phyloP scores from a whole-genome alignment of 2,888 invertebrate species.

The Pollenia angustigena region DNA sequence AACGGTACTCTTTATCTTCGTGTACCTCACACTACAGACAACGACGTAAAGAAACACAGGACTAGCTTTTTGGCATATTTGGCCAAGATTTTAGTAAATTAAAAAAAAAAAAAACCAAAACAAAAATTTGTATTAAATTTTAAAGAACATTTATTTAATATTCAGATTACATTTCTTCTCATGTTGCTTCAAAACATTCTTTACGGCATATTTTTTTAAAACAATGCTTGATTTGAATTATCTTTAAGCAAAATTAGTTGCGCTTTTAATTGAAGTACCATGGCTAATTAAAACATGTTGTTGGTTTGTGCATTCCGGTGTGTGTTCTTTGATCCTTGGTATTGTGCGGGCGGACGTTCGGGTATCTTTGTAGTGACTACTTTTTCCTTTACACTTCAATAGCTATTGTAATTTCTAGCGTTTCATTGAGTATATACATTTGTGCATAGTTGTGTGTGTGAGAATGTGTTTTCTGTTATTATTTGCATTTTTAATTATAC shows the following conservation, averaged over 20 bases:
- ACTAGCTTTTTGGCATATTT: conserved; percentile 19
- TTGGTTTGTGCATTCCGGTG: neutral
- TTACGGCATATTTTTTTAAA: conserved; percentile 1
- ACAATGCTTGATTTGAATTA: conserved; percentile 25
- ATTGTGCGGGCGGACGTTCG: conserved; percentile 52
- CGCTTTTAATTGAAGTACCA: conserved; percentile 45
- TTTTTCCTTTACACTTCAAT: conserved; percentile 49
- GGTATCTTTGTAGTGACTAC: conserved; percentile 35
- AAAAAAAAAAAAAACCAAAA: too few species aligned
- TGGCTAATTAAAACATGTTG: conserved; percentile 55
- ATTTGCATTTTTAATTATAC: conserved; percentile 67
- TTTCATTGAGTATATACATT: neutral
- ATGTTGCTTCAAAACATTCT: neutral
- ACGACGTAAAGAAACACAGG: conserved; percentile 32
- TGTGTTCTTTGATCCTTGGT: conserved; percentile 30
- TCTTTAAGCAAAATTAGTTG: conserved; percentile 62
- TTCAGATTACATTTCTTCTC: conserved; percentile 32
- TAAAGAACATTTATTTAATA: conserved; percentile 33
- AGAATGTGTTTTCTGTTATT: conserved; percentile 37
- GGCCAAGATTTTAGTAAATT: conserved; percentile 19
- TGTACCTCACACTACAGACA: neutral
- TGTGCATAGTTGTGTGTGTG: neutral
- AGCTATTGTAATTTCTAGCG: neutral
- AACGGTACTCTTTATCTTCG: conserved; percentile 14
- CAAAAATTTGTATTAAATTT: conserved; percentile 5